Percentiles rank a stretch among this genome's conserved stretches.
phyloP scores from a whole-genome alignment of 2,888 invertebrate genomes.

The Aphrophora alni region DNA sequence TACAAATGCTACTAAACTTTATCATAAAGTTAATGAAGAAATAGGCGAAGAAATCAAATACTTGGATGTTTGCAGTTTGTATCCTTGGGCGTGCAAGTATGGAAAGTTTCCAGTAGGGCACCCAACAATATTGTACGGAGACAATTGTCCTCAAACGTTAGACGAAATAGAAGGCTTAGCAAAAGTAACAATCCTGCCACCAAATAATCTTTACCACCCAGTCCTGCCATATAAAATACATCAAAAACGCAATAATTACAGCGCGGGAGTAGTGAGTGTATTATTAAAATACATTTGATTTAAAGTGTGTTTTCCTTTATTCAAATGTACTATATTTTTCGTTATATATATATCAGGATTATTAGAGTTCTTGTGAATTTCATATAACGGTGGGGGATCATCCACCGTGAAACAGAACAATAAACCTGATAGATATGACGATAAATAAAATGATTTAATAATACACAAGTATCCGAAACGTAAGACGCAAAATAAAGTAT shows the following conservation, averaged over 20 bases:
- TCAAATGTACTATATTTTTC: too few species aligned
- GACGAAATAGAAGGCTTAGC: conserved; percentile 10
- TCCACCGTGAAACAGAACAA: too few species aligned
- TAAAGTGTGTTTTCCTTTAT: too few species aligned
- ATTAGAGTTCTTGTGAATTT: too few species aligned
- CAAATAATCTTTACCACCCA: conserved; percentile 50
- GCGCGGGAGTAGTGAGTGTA: too few species aligned
- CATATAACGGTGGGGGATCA: too few species aligned
- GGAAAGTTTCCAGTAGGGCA: conserved; percentile 52
- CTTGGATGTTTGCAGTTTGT: conserved; percentile 51
- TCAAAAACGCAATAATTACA: conserved; percentile 42
- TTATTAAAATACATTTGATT: too few species aligned
- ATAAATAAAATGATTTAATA: too few species aligned
- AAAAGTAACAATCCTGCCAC: neutral
- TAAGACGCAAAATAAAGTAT: too few species aligned
- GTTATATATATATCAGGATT: too few species aligned
- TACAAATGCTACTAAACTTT: conserved; percentile 39
- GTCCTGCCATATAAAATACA: conserved; percentile 51
- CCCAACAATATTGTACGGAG: conserved; percentile 47
- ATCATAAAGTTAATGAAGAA: conserved; percentile 44
- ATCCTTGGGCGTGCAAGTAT: conserved; percentile 52
- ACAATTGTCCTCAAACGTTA: conserved; percentile 32
- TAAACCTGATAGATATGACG: too few species aligned
- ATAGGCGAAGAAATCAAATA: conserved; percentile 50
- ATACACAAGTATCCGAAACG: too few species aligned